A percentile compares a stretch with the other conserved stretches of the same genome.
Evolutionary conservation across 2,888 invertebrate species (phyloP).

Genomic region (Hyppa rectilinea): DNA sequence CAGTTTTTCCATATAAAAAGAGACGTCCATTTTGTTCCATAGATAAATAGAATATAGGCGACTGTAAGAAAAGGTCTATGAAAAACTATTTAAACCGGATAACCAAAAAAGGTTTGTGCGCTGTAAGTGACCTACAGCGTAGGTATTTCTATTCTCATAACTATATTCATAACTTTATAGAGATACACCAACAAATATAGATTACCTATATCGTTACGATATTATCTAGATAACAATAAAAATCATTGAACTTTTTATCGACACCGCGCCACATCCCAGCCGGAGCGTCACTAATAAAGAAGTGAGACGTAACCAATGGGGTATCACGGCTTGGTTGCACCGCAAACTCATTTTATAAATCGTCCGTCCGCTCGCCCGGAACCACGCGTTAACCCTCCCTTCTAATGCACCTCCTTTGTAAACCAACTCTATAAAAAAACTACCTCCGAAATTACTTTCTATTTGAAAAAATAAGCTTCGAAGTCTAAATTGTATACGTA

Average conservation of each 20-base stretch:
- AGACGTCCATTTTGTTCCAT: background rate
- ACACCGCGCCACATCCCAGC: constrained; percentile 44
- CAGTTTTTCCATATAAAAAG: background rate
- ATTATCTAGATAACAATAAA: constrained; percentile 18
- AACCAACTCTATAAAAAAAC: constrained; percentile 69
- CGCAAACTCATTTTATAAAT: constrained; percentile 91
- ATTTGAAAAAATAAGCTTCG: constrained; percentile 26
- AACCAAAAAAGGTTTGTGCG: background rate
- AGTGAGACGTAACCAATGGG: constrained; percentile 91
- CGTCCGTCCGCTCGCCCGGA: constrained; percentile 87
- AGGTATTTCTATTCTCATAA: too few species aligned
- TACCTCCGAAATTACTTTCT: constrained; percentile 41
- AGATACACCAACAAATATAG: constrained; percentile 1
- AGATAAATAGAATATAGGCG: background rate
- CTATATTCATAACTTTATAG: background rate
- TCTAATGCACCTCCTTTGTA: constrained; percentile 78
- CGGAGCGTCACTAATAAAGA: constrained; percentile 80
- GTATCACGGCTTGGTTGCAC: constrained; percentile 89
- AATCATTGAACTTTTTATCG: constrained; percentile 51
- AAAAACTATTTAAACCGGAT: background rate
- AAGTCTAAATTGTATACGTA: background rate
- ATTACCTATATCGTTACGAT: constrained; percentile 10
- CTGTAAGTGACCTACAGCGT: too few species aligned
- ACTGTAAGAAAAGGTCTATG: background rate
- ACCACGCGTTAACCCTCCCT: constrained; percentile 88